A percentile compares a stretch with the other conserved stretches of the same genome.
Conservation (phyloP, 2,888 invertebrate species). For the Zaprionus bogoriensis region DNA sequence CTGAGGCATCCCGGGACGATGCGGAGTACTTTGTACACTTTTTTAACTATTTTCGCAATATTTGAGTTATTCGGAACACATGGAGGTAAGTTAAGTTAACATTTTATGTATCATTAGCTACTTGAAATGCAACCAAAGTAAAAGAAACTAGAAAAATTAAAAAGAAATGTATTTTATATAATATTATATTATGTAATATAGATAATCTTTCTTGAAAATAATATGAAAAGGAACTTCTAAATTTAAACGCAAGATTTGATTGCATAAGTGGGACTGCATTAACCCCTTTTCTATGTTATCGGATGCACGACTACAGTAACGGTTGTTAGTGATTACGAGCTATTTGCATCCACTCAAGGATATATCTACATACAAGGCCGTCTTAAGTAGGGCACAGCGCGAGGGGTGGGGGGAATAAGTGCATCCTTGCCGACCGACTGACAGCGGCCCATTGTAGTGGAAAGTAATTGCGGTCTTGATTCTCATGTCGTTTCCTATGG, state of each 20-base stretch:
- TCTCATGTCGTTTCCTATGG: background rate
- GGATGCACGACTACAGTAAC: too few species aligned
- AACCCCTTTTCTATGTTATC: too few species aligned
- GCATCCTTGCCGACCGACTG: background rate
- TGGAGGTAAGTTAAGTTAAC: conserved; percentile 46
- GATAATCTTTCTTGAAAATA: too few species aligned
- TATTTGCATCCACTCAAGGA: background rate
- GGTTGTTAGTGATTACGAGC: background rate
- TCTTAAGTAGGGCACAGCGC: background rate
- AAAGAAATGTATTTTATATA: too few species aligned
- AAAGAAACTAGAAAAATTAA: too few species aligned
- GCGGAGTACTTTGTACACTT: conserved; percentile 5
- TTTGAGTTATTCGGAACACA: conserved; percentile 18
- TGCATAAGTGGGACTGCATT: too few species aligned
- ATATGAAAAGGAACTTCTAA: too few species aligned
- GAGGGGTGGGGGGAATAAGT: conserved; percentile 11
- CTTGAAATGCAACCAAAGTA: too few species aligned
- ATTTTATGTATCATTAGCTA: background rate
- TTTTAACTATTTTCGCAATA: conserved; percentile 16
- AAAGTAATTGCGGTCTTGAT: background rate
- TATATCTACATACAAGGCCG: background rate
- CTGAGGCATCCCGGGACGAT: background rate
- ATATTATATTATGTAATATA: too few species aligned
- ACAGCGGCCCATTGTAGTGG: background rate
- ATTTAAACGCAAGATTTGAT: too few species aligned